Percentiles rank a stretch among this genome's conserved stretches.
phyloP scores from a whole-genome alignment of 2,888 invertebrate species.

The Julus scanicus region DNA sequence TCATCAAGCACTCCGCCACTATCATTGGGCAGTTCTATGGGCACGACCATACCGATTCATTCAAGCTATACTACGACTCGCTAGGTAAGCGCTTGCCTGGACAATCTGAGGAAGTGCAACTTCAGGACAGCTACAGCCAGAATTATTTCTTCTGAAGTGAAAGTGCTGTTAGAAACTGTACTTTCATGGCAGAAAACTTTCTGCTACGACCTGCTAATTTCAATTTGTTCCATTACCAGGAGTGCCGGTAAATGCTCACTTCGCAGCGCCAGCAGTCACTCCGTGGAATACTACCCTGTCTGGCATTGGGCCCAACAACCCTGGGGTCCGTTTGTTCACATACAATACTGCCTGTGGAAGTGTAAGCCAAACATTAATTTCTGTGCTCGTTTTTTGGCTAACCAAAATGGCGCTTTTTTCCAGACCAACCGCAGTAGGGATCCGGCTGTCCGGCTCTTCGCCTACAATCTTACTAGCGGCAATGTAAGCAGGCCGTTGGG shows the following conservation, averaged over 20 bases:
- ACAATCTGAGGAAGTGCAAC: no score
- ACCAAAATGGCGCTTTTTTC: neutral
- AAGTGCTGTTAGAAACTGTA: no score
- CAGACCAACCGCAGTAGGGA: slow-evolving; percentile 71
- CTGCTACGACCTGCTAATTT: no score
- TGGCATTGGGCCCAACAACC: slow-evolving; percentile 76
- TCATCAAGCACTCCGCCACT: slow-evolving; percentile 63
- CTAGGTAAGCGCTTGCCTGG: no score
- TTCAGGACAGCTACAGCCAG: no score
- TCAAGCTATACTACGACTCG: slow-evolving; percentile 63
- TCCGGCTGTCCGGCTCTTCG: slow-evolving; percentile 87
- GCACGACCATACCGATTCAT: slow-evolving; percentile 65
- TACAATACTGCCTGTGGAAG: slow-evolving; percentile 74
- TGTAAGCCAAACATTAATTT: slow-evolving; percentile 22
- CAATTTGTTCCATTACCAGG: no score
- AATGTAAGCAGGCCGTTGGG: slow-evolving; percentile 40
- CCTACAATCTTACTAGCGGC: slow-evolving; percentile 76
- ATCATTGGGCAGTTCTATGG: slow-evolving; percentile 66
- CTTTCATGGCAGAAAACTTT: no score
- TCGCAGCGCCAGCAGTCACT: slow-evolving; percentile 89
- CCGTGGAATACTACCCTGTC: slow-evolving; percentile 76
- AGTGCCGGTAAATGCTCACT: slow-evolving; percentile 82
- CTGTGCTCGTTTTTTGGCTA: neutral
- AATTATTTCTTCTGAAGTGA: no score
- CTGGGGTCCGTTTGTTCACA: slow-evolving; percentile 87